Conservation (phyloP, 2,888 invertebrate species). For the Subacronicta megacephala region DNA sequence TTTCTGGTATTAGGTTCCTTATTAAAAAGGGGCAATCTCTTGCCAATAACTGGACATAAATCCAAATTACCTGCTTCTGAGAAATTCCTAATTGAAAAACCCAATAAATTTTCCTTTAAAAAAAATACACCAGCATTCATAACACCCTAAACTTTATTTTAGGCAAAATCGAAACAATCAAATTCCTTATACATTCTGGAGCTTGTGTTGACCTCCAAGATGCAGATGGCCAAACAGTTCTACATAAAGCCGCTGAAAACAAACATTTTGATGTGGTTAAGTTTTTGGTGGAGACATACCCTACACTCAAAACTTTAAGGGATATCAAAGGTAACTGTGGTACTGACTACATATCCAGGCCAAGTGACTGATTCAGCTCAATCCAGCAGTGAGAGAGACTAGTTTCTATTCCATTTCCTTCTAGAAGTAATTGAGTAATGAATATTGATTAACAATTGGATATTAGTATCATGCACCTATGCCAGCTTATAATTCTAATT, state of each 20-base stretch:
- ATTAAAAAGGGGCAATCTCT: too few species aligned
- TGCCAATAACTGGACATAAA: too few species aligned
- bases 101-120: too few species aligned
- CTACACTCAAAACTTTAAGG: slow-evolving; percentile 70
- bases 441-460: slow-evolving; percentile 4
- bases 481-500: slow-evolving; percentile 13
- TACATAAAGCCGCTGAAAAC: slow-evolving; percentile 93
- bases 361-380: slow-evolving; percentile 25
- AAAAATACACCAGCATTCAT: background rate
- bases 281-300: slow-evolving; percentile 78
- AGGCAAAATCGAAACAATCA: slow-evolving; percentile 92
- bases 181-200: slow-evolving; percentile 90
- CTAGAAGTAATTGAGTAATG: slow-evolving; percentile 1
- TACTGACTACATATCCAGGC: slow-evolving; percentile 28
- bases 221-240: slow-evolving; percentile 94
- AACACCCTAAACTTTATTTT: slow-evolving; percentile 55
- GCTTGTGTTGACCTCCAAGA: slow-evolving; percentile 92
- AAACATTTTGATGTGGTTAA: slow-evolving; percentile 83
- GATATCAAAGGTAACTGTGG: slow-evolving; percentile 83
- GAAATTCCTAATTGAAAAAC: too few species aligned
- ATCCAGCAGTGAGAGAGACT: slow-evolving; percentile 5
- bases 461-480: slow-evolving; percentile 18
- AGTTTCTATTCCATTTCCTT: background rate
- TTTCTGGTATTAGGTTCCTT: too few species aligned
- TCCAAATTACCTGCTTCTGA: too few species aligned